phyloP scores from a whole-genome alignment of 2,888 invertebrate genomes.

The Agrotis segetum region DNA sequence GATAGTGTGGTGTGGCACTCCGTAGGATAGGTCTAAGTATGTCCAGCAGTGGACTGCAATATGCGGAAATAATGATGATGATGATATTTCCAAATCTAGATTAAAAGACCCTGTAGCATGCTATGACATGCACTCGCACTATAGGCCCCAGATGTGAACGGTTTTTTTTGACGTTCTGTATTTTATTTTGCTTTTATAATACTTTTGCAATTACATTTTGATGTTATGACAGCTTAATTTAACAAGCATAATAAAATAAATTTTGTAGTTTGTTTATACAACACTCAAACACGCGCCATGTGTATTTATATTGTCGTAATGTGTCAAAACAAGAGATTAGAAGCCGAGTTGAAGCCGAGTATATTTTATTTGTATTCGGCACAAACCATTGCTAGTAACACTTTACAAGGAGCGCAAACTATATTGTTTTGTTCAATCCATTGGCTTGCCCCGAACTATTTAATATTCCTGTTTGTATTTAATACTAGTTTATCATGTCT shows the following conservation, averaged over 20 bases:
- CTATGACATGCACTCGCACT: too few species aligned
- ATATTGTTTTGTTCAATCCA: neutral
- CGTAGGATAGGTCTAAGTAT: too few species aligned
- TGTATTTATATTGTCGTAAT: conserved; percentile 13
- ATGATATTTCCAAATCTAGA: too few species aligned
- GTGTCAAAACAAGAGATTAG: conserved; percentile 35
- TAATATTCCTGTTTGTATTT: neutral
- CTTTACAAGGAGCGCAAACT: conserved; percentile 25
- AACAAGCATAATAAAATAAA: conserved; percentile 4
- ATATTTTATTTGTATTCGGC: conserved; percentile 1
- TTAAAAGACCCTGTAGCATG: too few species aligned
- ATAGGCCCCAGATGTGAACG: too few species aligned
- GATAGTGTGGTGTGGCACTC: too few species aligned
- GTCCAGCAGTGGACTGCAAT: too few species aligned
- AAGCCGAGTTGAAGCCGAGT: neutral
- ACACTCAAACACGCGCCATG: conserved; percentile 11
- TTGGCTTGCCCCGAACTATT: neutral
- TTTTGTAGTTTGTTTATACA: neutral
- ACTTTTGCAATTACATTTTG: neutral
- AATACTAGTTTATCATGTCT: neutral
- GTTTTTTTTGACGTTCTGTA: too few species aligned
- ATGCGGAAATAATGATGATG: too few species aligned
- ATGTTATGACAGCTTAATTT: conserved; percentile 13
- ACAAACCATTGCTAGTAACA: conserved; percentile 30
- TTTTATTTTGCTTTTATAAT: too few species aligned